phyloP scores from a whole-genome alignment of 1,140 invertebrate species.

The Aculops lycopersici region DNA sequence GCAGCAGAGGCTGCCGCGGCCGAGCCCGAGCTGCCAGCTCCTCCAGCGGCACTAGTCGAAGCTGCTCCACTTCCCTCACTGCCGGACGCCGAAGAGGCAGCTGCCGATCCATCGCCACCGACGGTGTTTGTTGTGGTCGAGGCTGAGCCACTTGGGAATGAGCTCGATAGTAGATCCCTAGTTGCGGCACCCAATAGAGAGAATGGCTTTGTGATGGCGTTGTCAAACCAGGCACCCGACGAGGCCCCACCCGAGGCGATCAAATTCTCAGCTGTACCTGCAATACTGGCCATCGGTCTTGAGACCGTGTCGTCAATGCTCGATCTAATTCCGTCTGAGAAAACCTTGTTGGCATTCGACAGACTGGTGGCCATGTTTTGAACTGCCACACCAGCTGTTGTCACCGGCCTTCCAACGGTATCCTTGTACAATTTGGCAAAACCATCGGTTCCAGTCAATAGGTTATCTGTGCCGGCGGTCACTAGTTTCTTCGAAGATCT shows the following conservation, averaged over 20 bases:
- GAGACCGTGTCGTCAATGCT: background rate
- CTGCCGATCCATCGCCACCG: too few species aligned
- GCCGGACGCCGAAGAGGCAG: background rate
- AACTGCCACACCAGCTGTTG: background rate
- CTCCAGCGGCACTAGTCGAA: background rate
- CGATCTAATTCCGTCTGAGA: background rate
- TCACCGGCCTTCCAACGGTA: background rate
- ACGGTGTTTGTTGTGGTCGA: background rate
- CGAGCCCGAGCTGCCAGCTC: background rate
- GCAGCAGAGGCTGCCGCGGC: background rate
- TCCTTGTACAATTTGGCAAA: background rate
- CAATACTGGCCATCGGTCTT: background rate
- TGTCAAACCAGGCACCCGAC: background rate
- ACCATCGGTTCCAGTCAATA: background rate
- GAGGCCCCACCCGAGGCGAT: background rate
- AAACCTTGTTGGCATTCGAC: background rate
- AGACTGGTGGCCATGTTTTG: background rate
- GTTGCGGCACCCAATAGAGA: background rate
- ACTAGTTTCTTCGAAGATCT: background rate
- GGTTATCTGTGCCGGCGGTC: background rate
- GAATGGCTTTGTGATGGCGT: background rate
- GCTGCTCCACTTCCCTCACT: background rate
- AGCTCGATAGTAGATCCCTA: background rate
- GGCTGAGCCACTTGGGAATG: background rate
- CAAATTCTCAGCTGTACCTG: background rate